Evolutionary conservation across 1,140 invertebrate species (phyloP).

Genomic region (Eupristina koningsbergeri): DNA sequence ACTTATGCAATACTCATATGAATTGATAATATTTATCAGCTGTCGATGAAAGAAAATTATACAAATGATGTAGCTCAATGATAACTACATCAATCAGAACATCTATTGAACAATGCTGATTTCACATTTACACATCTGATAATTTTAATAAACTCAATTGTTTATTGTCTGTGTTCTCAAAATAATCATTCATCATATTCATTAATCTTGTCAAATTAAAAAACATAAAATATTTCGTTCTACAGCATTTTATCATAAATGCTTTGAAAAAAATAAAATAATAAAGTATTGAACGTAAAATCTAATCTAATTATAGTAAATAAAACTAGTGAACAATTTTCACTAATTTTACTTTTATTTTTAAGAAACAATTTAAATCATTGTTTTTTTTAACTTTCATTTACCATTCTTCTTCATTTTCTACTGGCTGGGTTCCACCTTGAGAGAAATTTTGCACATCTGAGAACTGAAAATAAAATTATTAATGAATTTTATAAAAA

Average conservation of each 20-base stretch:
- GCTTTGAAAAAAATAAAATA: neutral
- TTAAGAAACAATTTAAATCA: neutral
- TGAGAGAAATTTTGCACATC: neutral
- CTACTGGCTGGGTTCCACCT: conserved; percentile 27
- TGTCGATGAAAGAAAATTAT: too few species aligned
- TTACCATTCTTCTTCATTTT: conserved; percentile 36
- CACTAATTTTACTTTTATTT: neutral
- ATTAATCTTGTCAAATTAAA: neutral
- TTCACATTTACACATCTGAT: too few species aligned
- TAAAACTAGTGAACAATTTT: neutral
- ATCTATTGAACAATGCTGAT: too few species aligned
- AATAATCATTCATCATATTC: neutral
- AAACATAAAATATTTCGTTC: neutral
- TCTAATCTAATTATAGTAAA: neutral
- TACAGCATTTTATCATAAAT: neutral
- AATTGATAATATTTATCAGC: too few species aligned
- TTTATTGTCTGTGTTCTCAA: neutral
- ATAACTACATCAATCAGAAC: too few species aligned
- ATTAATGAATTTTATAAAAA: too few species aligned
- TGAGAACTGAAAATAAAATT: conserved; percentile 36
- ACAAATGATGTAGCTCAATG: too few species aligned
- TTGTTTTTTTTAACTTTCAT: neutral
- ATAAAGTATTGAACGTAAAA: neutral
- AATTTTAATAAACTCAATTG: neutral
- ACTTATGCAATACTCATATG: too few species aligned